Evolutionary conservation across 2,888 invertebrate species (phyloP).

Genomic region (Lasioglossum lativentre): DNA sequence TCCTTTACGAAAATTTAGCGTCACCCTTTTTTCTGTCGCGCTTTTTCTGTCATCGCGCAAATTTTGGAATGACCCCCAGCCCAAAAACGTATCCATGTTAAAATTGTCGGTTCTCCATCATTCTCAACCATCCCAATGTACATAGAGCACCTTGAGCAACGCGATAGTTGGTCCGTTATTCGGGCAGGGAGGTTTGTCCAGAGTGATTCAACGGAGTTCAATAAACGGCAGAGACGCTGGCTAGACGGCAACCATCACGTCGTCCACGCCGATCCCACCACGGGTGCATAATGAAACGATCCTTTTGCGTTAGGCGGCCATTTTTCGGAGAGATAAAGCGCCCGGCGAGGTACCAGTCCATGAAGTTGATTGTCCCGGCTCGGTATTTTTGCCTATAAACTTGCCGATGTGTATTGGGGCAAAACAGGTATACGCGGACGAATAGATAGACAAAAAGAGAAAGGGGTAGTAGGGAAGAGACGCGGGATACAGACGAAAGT

Average conservation of each 20-base stretch:
- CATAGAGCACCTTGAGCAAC: no score
- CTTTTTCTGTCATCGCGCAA: no score
- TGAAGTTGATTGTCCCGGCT: conserved; percentile 57
- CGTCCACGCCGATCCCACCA: not conserved
- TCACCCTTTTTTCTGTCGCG: no score
- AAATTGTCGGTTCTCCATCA: not conserved
- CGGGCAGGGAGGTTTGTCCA: not conserved
- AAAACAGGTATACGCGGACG: conserved; percentile 35
- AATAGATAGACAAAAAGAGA: conserved; percentile 46
- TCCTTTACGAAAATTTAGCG: no score
- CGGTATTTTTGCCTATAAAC: conserved; percentile 76
- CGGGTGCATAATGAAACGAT: conserved; percentile 39
- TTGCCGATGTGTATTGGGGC: conserved; percentile 66
- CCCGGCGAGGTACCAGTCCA: conserved; percentile 45
- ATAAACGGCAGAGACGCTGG: not conserved
- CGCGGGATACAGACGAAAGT: conserved; percentile 71
- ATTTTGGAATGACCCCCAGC: no score
- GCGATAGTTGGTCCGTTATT: not conserved
- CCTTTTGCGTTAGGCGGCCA: conserved; percentile 25
- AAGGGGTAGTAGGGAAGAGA: conserved; percentile 48
- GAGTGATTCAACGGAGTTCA: not conserved
- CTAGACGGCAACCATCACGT: not conserved
- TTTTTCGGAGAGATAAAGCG: conserved; percentile 26
- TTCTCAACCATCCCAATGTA: not conserved
- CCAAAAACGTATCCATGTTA: no score